These are phyloP conservation scores for Drosophila monieri DNA, from an alignment of 2,888 invertebrate species.

Conservation along the genomic window DNA sequence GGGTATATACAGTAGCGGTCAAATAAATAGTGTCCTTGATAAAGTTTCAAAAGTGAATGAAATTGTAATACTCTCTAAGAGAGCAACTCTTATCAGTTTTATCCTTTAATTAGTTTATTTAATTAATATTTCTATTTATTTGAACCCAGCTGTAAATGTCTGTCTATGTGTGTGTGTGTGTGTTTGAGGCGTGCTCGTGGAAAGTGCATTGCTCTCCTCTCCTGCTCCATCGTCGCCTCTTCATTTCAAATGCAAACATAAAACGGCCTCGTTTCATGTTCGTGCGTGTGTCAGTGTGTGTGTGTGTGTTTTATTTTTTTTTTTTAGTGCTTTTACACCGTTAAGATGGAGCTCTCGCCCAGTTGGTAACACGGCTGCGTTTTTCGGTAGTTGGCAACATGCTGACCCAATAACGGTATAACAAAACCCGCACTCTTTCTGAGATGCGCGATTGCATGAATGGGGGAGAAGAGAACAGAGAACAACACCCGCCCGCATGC, in stretches of 20 bases:
- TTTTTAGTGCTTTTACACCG: slow-evolving; percentile 58
- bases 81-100: not conserved
- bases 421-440: slow-evolving; percentile 24
- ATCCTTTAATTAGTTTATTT: not conserved
- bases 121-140: not conserved
- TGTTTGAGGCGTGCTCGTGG: slow-evolving; percentile 30
- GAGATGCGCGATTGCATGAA: slow-evolving; percentile 53
- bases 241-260: slow-evolving; percentile 55
- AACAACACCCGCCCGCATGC: slow-evolving; percentile 49
- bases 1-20: slow-evolving; percentile 2
- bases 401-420: slow-evolving; percentile 75
- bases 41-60: not conserved
- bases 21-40: not conserved
- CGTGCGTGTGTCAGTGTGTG: slow-evolving; percentile 40
- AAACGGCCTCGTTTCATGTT: slow-evolving; percentile 73
- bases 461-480: slow-evolving; percentile 54
- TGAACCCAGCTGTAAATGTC: slow-evolving; percentile 48
- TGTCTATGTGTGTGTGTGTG: slow-evolving; percentile 58
- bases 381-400: slow-evolving; percentile 78
- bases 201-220: slow-evolving; percentile 68
- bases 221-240: slow-evolving; percentile 38
- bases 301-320: slow-evolving; percentile 37
- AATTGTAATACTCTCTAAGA: not conserved
- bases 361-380: slow-evolving; percentile 69
- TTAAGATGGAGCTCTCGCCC: slow-evolving; percentile 49